Evolutionary conservation across 1,140 invertebrate genomes (phyloP), one percentile per base, ranked within the genome.

Genomic region (Mycetomoellerius zeteki): DNA sequence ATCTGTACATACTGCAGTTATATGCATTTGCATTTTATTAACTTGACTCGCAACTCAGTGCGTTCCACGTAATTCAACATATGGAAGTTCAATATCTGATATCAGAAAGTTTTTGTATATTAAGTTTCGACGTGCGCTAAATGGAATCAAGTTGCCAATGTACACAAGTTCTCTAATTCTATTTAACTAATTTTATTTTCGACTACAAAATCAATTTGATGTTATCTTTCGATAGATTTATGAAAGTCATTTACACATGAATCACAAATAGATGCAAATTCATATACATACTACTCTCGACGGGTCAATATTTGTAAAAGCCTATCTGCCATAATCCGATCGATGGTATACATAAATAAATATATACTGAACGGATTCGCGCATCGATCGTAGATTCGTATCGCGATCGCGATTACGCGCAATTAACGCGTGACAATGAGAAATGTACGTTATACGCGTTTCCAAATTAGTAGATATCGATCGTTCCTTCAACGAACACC

Each of bases 361-460:
- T 52, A 50, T 58, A 50, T 21, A 16, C 21, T 10, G 12, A 27
- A 37, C 21, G 37, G 3, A 43, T 54, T 43, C 50, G 75, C 84
- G 27, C 19, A 77, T 81, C 85, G 76, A 81, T 81, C 60, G 58
- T 50, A 50, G n/a, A 69, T 69, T 30, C 12, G 19, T 54, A 80
- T 67, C 78, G 33, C 50, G 33, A 82, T 82, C 43, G 43, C 58
- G 75, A 85, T 85, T 85, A 85, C 82, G 73, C 30, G 60, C 72
- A 85, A 85, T 85, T 77, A 85, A 85, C 58, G 82, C 60, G 62
- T 54, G 72, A 85, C 75, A 85, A 85, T 84, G 80, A 84, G 80
- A 73, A 84, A 84, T 60, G 80, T 30, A 8, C 56, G 69, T 73
- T 82, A 60, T 47, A 30, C 6, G n/a, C 19, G 24, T 60, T 84